phyloP scores from a whole-genome alignment of 2,888 invertebrate species.

The Carabus problematicus region DNA sequence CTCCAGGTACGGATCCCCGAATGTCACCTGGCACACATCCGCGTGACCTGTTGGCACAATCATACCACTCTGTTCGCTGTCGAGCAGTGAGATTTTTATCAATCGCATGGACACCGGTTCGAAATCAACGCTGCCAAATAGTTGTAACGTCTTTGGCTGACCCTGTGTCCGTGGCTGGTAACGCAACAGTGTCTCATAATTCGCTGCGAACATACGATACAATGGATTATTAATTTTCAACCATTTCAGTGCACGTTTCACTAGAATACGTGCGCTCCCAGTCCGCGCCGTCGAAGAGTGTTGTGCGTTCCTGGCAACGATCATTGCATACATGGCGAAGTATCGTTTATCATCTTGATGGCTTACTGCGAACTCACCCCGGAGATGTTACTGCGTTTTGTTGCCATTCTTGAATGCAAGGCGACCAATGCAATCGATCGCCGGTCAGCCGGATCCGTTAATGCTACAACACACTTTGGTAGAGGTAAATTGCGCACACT shows the following conservation, averaged over 20 bases:
- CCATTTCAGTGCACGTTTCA: constrained; percentile 1
- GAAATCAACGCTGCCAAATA: constrained; percentile 2
- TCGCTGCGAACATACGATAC: background rate
- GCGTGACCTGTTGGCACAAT: background rate
- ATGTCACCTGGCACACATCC: background rate
- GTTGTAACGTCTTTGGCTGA: background rate
- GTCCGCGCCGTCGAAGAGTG: too few relatives aligned
- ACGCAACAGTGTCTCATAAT: constrained; percentile 8
- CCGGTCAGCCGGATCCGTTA: background rate
- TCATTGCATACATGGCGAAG: constrained; percentile 2
- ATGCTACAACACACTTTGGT: constrained; percentile 1
- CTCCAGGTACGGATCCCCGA: background rate
- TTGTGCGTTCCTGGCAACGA: background rate
- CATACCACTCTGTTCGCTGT: background rate
- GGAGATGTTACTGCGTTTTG: background rate
- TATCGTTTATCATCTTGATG: background rate
- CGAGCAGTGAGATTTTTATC: background rate
- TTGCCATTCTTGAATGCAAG: constrained; percentile 1
- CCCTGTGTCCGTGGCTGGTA: background rate
- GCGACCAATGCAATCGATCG: background rate
- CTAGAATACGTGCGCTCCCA: too few relatives aligned
- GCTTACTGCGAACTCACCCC: too few relatives aligned
- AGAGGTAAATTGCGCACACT: background rate
- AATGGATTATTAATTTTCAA: constrained; percentile 3
- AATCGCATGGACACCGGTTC: background rate